Percentiles rank a stretch among this genome's conserved stretches.
Evolutionary conservation across 1,140 invertebrate species (phyloP).

Genomic region (Musca domestica): DNA sequence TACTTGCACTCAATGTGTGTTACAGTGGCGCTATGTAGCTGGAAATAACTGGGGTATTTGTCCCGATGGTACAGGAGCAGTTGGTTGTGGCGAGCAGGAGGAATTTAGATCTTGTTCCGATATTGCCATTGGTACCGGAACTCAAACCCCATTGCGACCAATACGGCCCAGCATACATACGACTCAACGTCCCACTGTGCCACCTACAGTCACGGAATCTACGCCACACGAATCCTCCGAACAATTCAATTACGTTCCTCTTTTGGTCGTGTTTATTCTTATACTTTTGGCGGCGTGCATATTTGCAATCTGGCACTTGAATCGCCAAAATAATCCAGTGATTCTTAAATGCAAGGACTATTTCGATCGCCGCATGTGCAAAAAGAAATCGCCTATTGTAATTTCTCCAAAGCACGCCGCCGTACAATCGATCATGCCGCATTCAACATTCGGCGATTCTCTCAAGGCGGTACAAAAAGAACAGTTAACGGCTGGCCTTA

Average conservation of each 20-base stretch:
- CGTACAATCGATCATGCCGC: neutral
- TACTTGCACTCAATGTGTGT: slow-evolving; percentile 73
- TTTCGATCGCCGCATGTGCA: neutral
- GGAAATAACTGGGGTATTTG: slow-evolving; percentile 80
- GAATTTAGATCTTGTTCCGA: slow-evolving; percentile 85
- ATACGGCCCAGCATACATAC: slow-evolving; percentile 33
- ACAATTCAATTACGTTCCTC: slow-evolving; percentile 40
- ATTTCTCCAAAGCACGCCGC: neutral
- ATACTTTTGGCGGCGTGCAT: slow-evolving; percentile 45
- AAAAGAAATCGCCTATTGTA: neutral
- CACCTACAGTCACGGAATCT: slow-evolving; percentile 22
- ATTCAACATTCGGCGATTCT: neutral
- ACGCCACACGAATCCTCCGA: slow-evolving; percentile 25
- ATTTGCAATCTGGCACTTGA: slow-evolving; percentile 49
- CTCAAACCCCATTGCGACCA: slow-evolving; percentile 34
- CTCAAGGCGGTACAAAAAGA: neutral
- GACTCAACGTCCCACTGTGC: slow-evolving; percentile 29
- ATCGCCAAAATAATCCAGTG: slow-evolving; percentile 48
- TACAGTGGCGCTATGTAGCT: slow-evolving; percentile 80
- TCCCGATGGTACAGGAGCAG: slow-evolving; percentile 66
- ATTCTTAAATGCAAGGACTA: slow-evolving; percentile 1
- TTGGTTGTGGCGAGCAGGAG: slow-evolving; percentile 83
- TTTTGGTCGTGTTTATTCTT: slow-evolving; percentile 55
- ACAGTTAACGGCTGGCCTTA: neutral
- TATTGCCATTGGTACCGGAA: slow-evolving; percentile 63